Conservation (phyloP, 2,113 vertebrate species). For the Condylura cristata region DNA sequence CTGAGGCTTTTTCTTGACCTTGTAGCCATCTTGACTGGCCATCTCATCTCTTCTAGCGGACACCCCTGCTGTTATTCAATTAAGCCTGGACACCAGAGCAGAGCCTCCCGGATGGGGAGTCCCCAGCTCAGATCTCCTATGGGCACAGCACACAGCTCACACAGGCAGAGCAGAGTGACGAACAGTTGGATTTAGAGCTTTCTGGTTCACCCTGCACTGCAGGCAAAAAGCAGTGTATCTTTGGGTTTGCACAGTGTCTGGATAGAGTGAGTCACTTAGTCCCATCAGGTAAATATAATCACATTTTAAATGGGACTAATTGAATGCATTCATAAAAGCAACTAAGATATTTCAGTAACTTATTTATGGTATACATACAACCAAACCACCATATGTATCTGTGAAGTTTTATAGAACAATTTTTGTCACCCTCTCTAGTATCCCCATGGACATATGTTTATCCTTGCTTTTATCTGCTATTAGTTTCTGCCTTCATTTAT, state of each 20-base stretch:
- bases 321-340: conserved; percentile 64
- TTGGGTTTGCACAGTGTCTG: conserved; percentile 32
- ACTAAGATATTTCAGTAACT: conserved; percentile 59
- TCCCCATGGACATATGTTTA: background rate
- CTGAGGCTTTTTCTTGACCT: conserved; percentile 71
- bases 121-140: conserved; percentile 62
- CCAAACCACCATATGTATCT: conserved; percentile 13
- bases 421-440: background rate
- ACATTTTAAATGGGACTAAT: conserved; percentile 51
- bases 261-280: conserved; percentile 44
- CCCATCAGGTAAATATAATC: conserved; percentile 53
- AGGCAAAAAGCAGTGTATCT: conserved; percentile 58
- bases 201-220: conserved; percentile 74
- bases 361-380: conserved; percentile 4
- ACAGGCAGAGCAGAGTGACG: background rate
- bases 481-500: background rate
- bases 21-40: conserved; percentile 60
- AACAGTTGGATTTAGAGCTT: conserved; percentile 62
- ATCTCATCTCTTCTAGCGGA: conserved; percentile 61
- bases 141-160: conserved; percentile 38
- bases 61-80: conserved; percentile 76
- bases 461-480: background rate
- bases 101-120: conserved; percentile 58
- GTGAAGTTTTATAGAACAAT: background rate
- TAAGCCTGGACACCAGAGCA: conserved; percentile 69